Conservation (phyloP, 2,888 invertebrate genomes). For the Meiosimyza decipiens region DNA sequence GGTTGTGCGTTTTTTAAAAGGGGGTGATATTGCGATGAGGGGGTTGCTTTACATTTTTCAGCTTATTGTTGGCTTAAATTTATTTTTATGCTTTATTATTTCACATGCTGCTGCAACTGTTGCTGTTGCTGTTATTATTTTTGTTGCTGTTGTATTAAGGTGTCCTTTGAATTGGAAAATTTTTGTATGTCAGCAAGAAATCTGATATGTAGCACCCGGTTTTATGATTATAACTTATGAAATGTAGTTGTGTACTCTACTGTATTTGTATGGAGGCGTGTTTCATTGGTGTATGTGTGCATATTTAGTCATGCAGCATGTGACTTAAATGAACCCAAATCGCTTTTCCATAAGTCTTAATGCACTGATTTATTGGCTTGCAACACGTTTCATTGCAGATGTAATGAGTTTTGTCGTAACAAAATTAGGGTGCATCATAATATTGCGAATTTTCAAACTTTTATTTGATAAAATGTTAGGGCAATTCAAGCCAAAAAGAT, state of each 20-base stretch:
- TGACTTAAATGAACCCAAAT: constrained; percentile 1
- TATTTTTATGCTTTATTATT: not conserved
- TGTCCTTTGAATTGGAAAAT: too few relatives aligned
- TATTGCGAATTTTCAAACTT: too few relatives aligned
- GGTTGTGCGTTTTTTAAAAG: not conserved
- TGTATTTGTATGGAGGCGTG: not conserved
- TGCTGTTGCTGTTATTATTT: constrained; percentile 2
- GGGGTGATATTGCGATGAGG: not conserved
- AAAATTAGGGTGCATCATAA: too few relatives aligned
- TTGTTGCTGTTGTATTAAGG: not conserved
- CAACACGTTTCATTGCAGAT: not conserved
- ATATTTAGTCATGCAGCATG: not conserved
- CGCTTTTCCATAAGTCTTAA: not conserved
- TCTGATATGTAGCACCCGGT: not conserved
- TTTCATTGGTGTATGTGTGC: not conserved
- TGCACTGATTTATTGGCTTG: constrained; percentile 4
- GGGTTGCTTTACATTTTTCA: not conserved
- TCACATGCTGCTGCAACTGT: constrained; percentile 13
- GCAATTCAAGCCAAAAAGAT: too few relatives aligned
- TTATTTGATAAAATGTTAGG: too few relatives aligned
- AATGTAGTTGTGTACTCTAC: not conserved
- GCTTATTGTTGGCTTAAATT: not conserved
- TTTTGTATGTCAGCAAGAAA: too few relatives aligned
- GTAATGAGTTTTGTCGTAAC: too few relatives aligned
- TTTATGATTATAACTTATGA: not conserved